These are phyloP conservation scores for Hipposideros larvatus DNA, from an alignment of 2,797 vertebrate species.

Conservation along the genomic window DNA sequence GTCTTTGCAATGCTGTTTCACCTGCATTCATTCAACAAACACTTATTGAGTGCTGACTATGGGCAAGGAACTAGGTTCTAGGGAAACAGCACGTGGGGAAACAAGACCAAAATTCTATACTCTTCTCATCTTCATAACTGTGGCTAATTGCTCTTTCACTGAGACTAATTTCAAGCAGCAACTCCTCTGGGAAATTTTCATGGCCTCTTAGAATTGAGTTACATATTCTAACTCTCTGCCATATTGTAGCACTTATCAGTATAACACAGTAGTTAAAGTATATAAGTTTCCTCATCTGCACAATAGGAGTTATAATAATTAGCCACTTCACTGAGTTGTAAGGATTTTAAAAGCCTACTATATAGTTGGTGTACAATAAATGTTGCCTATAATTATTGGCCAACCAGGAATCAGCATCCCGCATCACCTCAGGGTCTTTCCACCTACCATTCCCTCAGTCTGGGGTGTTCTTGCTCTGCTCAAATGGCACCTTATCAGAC, in stretches of 20 bases:
- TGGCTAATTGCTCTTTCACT: background rate
- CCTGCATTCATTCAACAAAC: background rate
- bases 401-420: background rate
- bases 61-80: background rate
- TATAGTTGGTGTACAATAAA: background rate
- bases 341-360: background rate
- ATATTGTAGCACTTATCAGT: background rate
- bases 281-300: background rate
- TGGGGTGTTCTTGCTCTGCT: background rate
- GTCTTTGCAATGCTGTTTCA: background rate
- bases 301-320: background rate
- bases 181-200: background rate
- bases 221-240: background rate
- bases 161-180: background rate
- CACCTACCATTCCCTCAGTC: background rate
- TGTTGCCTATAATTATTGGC: background rate
- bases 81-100: background rate
- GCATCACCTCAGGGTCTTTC: background rate
- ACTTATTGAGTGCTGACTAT: background rate
- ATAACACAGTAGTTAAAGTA: background rate
- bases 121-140: background rate
- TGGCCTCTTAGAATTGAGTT: background rate
- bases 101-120: background rate
- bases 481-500: background rate
- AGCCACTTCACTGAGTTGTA: background rate